Evolutionary conservation across 1,140 invertebrate genomes (phyloP).

Genomic region (Magallana angulata): DNA sequence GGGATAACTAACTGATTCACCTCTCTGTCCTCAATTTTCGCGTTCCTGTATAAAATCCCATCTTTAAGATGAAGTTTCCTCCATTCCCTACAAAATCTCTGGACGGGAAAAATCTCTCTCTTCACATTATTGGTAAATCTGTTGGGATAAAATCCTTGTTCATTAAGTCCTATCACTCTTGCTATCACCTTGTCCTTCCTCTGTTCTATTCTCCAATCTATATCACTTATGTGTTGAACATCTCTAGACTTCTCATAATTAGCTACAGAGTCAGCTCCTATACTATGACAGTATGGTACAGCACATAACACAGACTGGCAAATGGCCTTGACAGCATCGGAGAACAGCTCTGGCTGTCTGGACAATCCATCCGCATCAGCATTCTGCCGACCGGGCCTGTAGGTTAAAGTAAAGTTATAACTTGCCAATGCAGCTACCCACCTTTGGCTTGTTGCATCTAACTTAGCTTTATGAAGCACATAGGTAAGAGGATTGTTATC

Average conservation of each 20-base stretch:
- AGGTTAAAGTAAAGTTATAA: constrained; percentile 49
- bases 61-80: background rate
- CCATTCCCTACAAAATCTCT: background rate
- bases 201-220: constrained; percentile 13
- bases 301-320: background rate
- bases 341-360: constrained; percentile 18
- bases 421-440: constrained; percentile 44
- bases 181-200: background rate
- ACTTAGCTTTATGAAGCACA: constrained; percentile 13
- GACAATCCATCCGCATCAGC: constrained; percentile 43
- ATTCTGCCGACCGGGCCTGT: constrained; percentile 29
- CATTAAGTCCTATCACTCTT: background rate
- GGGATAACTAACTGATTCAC: too few relatives aligned
- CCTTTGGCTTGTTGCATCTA: constrained; percentile 47
- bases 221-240: too few relatives aligned
- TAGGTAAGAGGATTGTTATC: constrained; percentile 54
- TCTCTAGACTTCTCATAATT: too few relatives aligned
- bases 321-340: constrained; percentile 8
- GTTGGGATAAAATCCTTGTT: too few relatives aligned
- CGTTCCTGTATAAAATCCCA: background rate
- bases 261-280: background rate
- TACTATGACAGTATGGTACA: background rate
- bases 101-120: background rate
- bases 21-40: too few relatives aligned
- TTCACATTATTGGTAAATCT: too few relatives aligned